These are phyloP conservation scores for Lepus townsendii DNA, from an alignment of 2,797 vertebrate species.

Conservation along the genomic window DNA sequence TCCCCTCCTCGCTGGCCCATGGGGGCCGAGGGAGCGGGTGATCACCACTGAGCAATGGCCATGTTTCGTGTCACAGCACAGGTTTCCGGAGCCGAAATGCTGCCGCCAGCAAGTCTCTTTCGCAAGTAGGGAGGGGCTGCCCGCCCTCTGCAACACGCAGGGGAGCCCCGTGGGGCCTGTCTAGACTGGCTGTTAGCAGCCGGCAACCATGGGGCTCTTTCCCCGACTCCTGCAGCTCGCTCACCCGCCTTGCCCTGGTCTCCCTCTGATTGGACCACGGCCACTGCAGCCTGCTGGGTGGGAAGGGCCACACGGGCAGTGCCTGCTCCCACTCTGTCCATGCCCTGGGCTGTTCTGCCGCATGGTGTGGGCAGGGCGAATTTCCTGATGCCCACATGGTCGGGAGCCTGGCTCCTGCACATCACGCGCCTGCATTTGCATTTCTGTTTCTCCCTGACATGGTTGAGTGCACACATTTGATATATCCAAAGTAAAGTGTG, in stretches of 20 bases:
- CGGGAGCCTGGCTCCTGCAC: rapidly evolving
- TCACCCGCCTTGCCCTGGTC: slow-evolving; percentile 46
- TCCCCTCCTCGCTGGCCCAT: background rate
- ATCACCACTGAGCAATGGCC: background rate
- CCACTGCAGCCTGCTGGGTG: background rate
- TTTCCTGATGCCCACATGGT: background rate
- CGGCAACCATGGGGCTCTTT: slow-evolving; percentile 54
- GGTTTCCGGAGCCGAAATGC: slow-evolving; percentile 12
- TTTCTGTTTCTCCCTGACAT: background rate
- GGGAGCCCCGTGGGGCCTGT: slow-evolving; percentile 77
- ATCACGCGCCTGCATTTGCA: rapidly evolving
- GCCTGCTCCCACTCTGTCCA: background rate
- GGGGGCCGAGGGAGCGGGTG: rapidly evolving
- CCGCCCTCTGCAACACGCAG: background rate
- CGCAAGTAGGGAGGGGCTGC: slow-evolving; percentile 79
- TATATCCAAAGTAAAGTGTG: background rate
- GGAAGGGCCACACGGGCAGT: background rate
- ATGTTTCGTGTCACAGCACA: background rate
- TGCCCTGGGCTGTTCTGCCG: background rate
- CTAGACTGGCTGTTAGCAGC: slow-evolving; percentile 85
- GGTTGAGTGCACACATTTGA: background rate
- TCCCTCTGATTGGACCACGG: background rate
- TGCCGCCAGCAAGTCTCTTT: slow-evolving; percentile 66
- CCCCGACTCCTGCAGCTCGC: slow-evolving; percentile 81
- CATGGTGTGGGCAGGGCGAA: background rate